phyloP scores from a whole-genome alignment of 2,113 vertebrate genomes.

The Poecilia latipinna region DNA sequence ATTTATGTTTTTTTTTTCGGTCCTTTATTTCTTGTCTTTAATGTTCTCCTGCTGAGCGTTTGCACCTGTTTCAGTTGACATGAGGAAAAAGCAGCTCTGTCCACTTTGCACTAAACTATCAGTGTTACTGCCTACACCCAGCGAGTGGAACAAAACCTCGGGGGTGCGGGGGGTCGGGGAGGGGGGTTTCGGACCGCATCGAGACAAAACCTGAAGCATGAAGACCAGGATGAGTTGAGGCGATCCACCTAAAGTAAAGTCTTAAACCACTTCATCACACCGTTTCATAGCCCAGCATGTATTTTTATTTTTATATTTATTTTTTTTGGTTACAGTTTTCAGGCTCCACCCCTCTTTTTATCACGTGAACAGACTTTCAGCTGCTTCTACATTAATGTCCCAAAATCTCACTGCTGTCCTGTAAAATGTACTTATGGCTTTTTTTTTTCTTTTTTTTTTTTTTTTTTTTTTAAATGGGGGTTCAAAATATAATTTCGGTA shows the following conservation, averaged over 20 bases:
- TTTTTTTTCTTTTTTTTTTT: conserved; percentile 69
- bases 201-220: conserved; percentile 46
- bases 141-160: conserved; percentile 66
- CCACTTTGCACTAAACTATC: conserved; percentile 99
- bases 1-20: conserved; percentile 90
- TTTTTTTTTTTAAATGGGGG: no score
- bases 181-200: conserved; percentile 37
- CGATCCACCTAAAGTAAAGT: conserved; percentile 31
- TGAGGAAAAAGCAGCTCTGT: conserved; percentile 87
- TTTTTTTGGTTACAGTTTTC: conserved; percentile 15
- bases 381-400: conserved; percentile 64
- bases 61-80: conserved; percentile 94
- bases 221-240: conserved; percentile 41
- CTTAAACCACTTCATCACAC: conserved; percentile 36
- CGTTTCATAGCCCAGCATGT: conserved; percentile 56
- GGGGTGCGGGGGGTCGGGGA: neutral
- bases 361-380: conserved; percentile 59
- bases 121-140: conserved; percentile 98
- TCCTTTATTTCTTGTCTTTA: conserved; percentile 84
- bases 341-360: conserved; percentile 23
- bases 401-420: conserved; percentile 72
- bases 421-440: conserved; percentile 71
- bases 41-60: conserved; percentile 99
- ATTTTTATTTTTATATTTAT: conserved; percentile 11
- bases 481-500: no score